phyloP scores from a whole-genome alignment of 2,113 vertebrate species.

The Malaclemys terrapin region DNA sequence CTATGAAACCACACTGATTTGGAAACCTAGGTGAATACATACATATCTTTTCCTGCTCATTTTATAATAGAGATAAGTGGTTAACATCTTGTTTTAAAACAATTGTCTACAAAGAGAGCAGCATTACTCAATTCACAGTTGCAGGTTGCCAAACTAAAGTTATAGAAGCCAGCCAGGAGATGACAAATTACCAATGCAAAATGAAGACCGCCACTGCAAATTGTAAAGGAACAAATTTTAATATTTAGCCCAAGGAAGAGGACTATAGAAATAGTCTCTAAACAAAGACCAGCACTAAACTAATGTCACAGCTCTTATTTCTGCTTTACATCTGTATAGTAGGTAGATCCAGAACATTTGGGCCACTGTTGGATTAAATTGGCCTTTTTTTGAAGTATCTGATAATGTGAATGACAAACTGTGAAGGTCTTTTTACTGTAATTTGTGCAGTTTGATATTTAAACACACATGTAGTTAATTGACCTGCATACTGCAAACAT shows the following conservation, averaged over 20 bases:
- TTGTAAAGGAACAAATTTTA: background rate
- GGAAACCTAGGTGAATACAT: background rate
- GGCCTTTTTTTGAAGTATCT: background rate
- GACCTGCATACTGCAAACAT: background rate
- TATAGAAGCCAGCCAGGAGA: background rate
- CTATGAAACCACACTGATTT: fast-evolving
- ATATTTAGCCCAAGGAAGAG: background rate
- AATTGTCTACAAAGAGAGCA: background rate
- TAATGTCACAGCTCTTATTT: fast-evolving
- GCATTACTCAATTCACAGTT: fast-evolving
- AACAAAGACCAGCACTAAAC: fast-evolving
- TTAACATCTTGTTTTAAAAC: background rate
- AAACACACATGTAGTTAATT: background rate
- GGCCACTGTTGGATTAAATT: fast-evolving
- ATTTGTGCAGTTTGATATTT: background rate
- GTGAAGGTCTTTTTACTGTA: background rate
- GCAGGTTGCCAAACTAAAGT: background rate
- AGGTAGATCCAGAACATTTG: fast-evolving
- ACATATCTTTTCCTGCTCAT: fast-evolving
- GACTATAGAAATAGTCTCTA: background rate
- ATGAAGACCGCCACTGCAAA: background rate
- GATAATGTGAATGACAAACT: background rate
- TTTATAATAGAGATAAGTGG: background rate
- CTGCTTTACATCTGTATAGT: fast-evolving
- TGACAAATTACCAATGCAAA: background rate